Conservation (phyloP, 2,888 invertebrate species). For the Glyphotaelius pellucidus region DNA sequence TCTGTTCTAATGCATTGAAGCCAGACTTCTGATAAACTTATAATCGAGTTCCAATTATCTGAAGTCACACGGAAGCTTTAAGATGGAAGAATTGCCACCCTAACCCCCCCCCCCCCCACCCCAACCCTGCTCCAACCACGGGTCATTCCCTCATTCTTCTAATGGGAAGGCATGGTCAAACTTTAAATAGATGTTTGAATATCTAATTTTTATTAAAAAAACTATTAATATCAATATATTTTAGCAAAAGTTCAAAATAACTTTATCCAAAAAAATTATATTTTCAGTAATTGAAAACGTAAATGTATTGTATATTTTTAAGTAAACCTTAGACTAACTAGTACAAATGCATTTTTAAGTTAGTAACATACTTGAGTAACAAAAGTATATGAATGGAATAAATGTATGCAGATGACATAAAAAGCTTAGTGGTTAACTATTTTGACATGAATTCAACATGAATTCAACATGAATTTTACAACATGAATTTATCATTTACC, state of each 20-base stretch:
- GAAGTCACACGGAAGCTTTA: constrained; percentile 38
- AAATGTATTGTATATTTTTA: too few species aligned
- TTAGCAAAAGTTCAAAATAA: too few species aligned
- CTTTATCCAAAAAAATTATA: too few species aligned
- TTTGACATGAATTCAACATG: too few species aligned
- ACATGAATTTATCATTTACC: too few species aligned
- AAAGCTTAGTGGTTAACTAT: not conserved
- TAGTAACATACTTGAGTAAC: not conserved
- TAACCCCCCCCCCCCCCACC: not conserved
- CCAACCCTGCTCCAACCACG: not conserved
- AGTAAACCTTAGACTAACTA: not conserved
- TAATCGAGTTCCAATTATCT: constrained; percentile 46
- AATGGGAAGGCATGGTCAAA: not conserved
- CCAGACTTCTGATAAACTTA: constrained; percentile 34
- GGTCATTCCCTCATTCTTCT: constrained; percentile 18
- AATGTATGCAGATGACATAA: not conserved
- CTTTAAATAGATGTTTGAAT: not conserved
- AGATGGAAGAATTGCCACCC: constrained; percentile 40
- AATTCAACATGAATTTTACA: too few species aligned
- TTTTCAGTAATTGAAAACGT: too few species aligned
- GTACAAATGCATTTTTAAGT: not conserved
- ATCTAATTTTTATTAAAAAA: not conserved
- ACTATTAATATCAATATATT: not conserved
- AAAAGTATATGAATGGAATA: not conserved
- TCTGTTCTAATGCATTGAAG: constrained; percentile 19